Evolutionary conservation across 2,888 invertebrate species (phyloP).

Genomic region (Erebia aethiops): DNA sequence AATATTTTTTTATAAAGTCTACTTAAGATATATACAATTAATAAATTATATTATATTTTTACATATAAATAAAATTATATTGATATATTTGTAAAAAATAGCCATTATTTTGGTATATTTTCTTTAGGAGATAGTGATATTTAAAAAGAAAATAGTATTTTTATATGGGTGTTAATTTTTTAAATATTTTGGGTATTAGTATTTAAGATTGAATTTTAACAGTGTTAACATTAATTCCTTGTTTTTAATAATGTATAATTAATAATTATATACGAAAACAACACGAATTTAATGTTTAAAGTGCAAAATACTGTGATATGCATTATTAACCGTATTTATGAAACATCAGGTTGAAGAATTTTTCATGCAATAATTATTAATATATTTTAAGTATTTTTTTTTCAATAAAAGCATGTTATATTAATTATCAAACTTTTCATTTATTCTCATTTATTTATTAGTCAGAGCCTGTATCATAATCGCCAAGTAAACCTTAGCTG

Average conservation of each 20-base stretch:
- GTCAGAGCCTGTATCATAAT: too few species aligned
- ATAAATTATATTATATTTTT: too few species aligned
- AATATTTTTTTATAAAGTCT: too few species aligned
- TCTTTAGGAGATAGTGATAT: too few species aligned
- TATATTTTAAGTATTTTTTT: constrained; percentile 2
- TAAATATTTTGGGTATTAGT: constrained; percentile 9
- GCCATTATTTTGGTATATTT: too few species aligned
- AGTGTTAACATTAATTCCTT: not conserved
- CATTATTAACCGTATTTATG: constrained; percentile 1
- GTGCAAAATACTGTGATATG: constrained; percentile 13
- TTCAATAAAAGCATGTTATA: constrained; percentile 19
- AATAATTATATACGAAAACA: constrained; percentile 6
- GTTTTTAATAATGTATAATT: not conserved
- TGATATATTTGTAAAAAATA: too few species aligned
- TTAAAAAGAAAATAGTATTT: not conserved
- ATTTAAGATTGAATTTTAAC: constrained; percentile 10
- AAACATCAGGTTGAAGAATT: not conserved
- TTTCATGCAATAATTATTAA: not conserved
- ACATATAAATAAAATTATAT: too few species aligned
- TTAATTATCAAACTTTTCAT: not conserved
- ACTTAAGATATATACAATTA: too few species aligned
- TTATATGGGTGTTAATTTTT: constrained; percentile 1
- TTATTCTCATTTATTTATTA: not conserved
- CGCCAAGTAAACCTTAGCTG: too few species aligned
- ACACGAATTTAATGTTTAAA: not conserved